A percentile compares a stretch with the other conserved stretches of the same genome.
These are phyloP conservation scores for Paramormyrops hopkinsi DNA, from an alignment of 2,797 vertebrate genomes.

Conservation along the genomic window DNA sequence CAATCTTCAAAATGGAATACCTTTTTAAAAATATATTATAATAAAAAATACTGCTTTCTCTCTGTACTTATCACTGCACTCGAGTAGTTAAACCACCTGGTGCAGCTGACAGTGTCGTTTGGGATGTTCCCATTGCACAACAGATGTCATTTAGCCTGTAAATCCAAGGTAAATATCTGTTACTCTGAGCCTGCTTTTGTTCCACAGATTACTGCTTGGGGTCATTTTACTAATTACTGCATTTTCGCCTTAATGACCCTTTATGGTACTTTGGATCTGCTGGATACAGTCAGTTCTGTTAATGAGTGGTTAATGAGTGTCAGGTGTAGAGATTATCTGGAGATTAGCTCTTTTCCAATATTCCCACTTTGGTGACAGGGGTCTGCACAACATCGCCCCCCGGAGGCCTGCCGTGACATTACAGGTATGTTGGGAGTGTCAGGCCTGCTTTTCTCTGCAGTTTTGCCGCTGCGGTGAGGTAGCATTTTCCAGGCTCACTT, in stretches of 20 bases:
- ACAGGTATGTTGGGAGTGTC: not conserved
- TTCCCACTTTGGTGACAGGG: not conserved
- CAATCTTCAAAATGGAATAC: not conserved
- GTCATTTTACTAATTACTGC: conserved; percentile 1
- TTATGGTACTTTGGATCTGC: not conserved
- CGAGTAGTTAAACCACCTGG: not conserved
- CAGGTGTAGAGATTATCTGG: not conserved
- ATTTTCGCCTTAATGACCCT: not conserved
- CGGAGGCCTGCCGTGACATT: not conserved
- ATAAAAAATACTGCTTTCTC: not conserved
- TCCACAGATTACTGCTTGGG: not conserved
- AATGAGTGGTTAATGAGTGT: not conserved
- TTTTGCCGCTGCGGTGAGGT: not conserved
- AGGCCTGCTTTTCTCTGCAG: not conserved
- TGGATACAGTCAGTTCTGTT: not conserved
- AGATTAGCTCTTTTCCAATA: not conserved
- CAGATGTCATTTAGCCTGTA: not conserved
- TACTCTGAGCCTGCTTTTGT: not conserved
- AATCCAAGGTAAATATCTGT: not conserved
- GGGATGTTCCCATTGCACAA: not conserved
- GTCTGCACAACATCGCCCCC: not conserved
- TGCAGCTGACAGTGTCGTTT: not conserved
- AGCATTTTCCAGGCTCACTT: not conserved
- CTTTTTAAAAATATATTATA: not conserved
- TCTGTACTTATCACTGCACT: not conserved